A percentile compares a stretch with the other conserved stretches of the same genome.
These are phyloP conservation scores for Phortica okadai DNA, from an alignment of 2,888 invertebrate genomes.

Conservation along the genomic window DNA sequence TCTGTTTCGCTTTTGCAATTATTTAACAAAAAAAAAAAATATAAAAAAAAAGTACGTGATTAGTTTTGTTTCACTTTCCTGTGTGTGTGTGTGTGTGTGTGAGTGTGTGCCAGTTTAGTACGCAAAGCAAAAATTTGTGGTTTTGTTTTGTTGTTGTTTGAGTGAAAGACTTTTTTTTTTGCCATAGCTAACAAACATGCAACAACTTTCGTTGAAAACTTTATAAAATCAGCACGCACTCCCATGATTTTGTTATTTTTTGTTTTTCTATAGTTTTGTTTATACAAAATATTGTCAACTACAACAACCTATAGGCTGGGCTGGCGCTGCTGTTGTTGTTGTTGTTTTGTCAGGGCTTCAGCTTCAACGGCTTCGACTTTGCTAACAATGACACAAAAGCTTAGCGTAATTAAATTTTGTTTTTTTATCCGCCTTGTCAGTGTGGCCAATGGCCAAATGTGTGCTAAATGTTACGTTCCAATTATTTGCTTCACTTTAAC, in stretches of 20 bases:
- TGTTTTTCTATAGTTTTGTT: neutral
- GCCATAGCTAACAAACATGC: neutral
- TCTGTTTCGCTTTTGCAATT: no score
- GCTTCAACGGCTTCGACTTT: neutral
- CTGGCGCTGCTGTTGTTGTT: no score
- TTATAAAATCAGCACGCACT: neutral
- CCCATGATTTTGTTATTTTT: neutral
- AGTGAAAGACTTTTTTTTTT: neutral
- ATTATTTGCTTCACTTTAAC: constrained; percentile 47
- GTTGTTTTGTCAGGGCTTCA: neutral
- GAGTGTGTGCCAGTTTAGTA: no score
- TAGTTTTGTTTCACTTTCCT: no score
- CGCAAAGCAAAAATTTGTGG: no score
- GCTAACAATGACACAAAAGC: constrained; percentile 12
- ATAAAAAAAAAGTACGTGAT: no score
- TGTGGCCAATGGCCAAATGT: constrained; percentile 44
- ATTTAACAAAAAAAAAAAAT: no score
- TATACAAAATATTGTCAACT: constrained; percentile 3
- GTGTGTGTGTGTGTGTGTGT: no score
- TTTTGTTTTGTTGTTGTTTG: neutral
- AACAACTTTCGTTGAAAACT: neutral
- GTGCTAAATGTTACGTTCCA: constrained; percentile 66
- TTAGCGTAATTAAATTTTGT: constrained; percentile 18
- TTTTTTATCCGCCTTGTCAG: constrained; percentile 48
- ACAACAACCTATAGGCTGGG: neutral